These are phyloP conservation scores for Rhagoletis pomonella DNA, from an alignment of 1,140 invertebrate species.

Conservation along the genomic window DNA sequence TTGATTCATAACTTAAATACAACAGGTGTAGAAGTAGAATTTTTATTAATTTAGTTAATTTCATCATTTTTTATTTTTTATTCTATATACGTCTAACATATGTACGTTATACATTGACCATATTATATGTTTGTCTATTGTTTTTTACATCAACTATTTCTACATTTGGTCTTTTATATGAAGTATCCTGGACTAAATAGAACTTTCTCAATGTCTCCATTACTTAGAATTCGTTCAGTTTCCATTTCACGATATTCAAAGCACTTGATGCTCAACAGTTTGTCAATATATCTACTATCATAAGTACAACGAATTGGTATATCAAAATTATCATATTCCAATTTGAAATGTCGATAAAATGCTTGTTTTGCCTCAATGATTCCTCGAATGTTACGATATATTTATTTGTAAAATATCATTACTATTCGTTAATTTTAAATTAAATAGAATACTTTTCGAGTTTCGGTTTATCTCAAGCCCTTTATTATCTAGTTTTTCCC, in stretches of 20 bases:
- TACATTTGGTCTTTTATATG: conserved; percentile 9
- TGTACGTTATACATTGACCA: background rate
- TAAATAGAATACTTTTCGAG: background rate
- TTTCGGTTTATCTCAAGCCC: background rate
- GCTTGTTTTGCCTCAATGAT: background rate
- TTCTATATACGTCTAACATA: background rate
- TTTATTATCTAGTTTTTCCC: background rate
- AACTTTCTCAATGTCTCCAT: conserved; percentile 40
- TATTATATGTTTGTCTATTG: conserved; percentile 17
- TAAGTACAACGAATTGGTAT: conserved; percentile 5
- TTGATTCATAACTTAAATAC: conserved; percentile 9
- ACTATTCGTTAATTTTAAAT: background rate
- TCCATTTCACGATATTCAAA: conserved; percentile 20
- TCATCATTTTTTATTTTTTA: background rate
- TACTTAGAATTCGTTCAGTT: conserved; percentile 16
- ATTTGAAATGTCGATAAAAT: conserved; percentile 16
- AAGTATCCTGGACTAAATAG: background rate
- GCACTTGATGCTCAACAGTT: background rate
- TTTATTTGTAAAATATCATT: background rate
- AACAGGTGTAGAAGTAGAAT: no score
- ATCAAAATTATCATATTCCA: conserved; percentile 12
- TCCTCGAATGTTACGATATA: background rate
- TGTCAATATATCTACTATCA: background rate
- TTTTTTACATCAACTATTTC: conserved; percentile 13
- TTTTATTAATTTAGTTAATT: background rate